Percentiles rank a stretch among this genome's conserved stretches.
Evolutionary conservation across 2,113 vertebrate genomes (phyloP).

Genomic region (Perccottus glenii): DNA sequence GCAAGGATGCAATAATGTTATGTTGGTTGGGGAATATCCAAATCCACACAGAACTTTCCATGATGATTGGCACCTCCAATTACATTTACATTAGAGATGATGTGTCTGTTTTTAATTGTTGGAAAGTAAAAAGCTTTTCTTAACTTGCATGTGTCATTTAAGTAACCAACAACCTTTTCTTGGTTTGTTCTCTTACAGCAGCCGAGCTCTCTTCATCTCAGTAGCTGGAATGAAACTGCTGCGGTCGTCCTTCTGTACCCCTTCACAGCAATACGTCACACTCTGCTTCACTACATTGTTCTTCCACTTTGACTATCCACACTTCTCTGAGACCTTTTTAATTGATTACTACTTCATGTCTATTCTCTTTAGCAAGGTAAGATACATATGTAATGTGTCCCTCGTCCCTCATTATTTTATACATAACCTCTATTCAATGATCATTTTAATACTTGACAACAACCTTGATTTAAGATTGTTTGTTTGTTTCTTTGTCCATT

Average conservation of each 20-base stretch:
- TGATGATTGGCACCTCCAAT: not conserved
- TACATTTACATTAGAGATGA: not conserved
- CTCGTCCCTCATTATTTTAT: too few species aligned
- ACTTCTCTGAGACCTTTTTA: conserved; percentile 89
- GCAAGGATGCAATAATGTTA: too few species aligned
- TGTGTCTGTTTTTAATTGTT: not conserved
- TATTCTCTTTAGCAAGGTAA: conserved; percentile 91
- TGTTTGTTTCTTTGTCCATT: conserved; percentile 9
- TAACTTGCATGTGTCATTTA: not conserved
- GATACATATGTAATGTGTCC: not conserved
- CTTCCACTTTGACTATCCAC: conserved; percentile 90
- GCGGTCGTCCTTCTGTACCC: conserved; percentile 87
- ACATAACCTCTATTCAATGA: too few species aligned
- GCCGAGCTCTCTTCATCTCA: conserved; percentile 87
- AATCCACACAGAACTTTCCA: not conserved
- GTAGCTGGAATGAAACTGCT: conserved; percentile 90
- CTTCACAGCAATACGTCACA: conserved; percentile 88
- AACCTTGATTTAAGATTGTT: not conserved
- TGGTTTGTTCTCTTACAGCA: conserved; percentile 64
- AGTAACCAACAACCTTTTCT: conserved; percentile 3
- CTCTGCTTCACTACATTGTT: conserved; percentile 91
- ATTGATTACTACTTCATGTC: conserved; percentile 93
- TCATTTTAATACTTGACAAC: too few species aligned
- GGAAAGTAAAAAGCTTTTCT: not conserved
- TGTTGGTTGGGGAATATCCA: not conserved